Conservation (phyloP, 2,888 invertebrate genomes). For the Apotomis capreana region DNA sequence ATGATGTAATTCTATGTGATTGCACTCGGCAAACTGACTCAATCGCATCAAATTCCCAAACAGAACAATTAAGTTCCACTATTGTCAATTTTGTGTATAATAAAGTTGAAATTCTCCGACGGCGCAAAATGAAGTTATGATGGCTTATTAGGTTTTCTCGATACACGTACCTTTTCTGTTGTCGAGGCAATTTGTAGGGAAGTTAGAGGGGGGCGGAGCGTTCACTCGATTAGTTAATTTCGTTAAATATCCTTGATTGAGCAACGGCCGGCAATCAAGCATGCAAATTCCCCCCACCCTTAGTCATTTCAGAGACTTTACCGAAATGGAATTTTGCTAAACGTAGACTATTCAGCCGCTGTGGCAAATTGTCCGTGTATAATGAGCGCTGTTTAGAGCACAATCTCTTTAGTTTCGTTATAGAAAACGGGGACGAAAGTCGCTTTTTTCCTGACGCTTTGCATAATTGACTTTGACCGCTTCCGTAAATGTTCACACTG, state of each 20-base stretch:
- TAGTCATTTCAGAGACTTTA: conserved; percentile 64
- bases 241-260: conserved; percentile 83
- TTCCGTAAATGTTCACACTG: conserved; percentile 19
- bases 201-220: conserved; percentile 61
- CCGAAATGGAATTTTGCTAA: conserved; percentile 59
- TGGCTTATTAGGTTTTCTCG: conserved; percentile 68
- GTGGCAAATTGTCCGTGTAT: conserved; percentile 55
- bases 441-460: conserved; percentile 17
- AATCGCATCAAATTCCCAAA: conserved; percentile 26
- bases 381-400: conserved; percentile 45
- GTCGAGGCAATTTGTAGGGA: conserved; percentile 66
- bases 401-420: conserved; percentile 49
- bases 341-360: conserved; percentile 56
- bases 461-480: conserved; percentile 32
- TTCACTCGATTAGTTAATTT: conserved; percentile 83
- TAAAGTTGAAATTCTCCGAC: conserved; percentile 21
- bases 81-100: conserved; percentile 14
- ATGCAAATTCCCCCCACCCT: conserved; percentile 72
- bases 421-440: conserved; percentile 39
- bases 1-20: conserved; percentile 9
- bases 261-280: conserved; percentile 82
- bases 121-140: conserved; percentile 62
- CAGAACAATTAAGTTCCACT: conserved; percentile 8
- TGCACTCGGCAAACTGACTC: not conserved
- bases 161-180: conserved; percentile 70